Evolutionary conservation across 2,113 vertebrate species (phyloP).

Genomic region (Arvicanthis niloticus): DNA sequence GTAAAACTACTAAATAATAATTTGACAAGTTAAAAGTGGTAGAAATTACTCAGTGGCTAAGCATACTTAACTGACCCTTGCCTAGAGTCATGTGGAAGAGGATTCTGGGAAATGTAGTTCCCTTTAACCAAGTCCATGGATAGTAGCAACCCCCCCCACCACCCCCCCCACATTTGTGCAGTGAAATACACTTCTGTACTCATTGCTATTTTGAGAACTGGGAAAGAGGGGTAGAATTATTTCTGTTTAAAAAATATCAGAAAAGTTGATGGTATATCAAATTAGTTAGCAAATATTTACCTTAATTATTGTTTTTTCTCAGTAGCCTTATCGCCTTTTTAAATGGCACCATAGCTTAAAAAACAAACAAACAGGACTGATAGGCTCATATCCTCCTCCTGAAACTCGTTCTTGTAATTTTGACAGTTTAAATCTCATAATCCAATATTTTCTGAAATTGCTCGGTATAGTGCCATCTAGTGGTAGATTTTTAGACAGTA

Average conservation of each 20-base stretch:
- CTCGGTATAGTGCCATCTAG: slow-evolving; percentile 51
- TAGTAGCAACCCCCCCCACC: accelerated
- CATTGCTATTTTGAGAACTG: neutral
- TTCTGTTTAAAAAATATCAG: slow-evolving; percentile 17
- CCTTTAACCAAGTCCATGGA: neutral
- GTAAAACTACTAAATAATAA: neutral
- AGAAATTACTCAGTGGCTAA: neutral
- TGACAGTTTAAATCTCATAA: slow-evolving; percentile 10
- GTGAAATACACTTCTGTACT: neutral
- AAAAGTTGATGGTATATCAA: slow-evolving; percentile 25
- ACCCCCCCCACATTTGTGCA: neutral
- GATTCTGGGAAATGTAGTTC: slow-evolving; percentile 40
- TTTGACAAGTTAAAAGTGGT: neutral
- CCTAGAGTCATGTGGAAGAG: neutral
- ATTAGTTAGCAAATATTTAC: slow-evolving; percentile 43
- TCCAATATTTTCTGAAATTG: neutral
- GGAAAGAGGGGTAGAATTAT: neutral
- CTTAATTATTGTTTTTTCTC: slow-evolving; percentile 53
- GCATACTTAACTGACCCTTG: neutral
- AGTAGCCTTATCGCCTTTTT: slow-evolving; percentile 21
- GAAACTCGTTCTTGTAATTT: slow-evolving; percentile 51
- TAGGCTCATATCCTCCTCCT: slow-evolving; percentile 25
- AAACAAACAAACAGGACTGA: slow-evolving; percentile 20
- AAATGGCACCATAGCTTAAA: slow-evolving; percentile 36
- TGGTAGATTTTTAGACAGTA: slow-evolving; percentile 34